Base-by-base conservation (phyloP, 1,140 invertebrate species). In the Drosophila nasuta region DNA sequence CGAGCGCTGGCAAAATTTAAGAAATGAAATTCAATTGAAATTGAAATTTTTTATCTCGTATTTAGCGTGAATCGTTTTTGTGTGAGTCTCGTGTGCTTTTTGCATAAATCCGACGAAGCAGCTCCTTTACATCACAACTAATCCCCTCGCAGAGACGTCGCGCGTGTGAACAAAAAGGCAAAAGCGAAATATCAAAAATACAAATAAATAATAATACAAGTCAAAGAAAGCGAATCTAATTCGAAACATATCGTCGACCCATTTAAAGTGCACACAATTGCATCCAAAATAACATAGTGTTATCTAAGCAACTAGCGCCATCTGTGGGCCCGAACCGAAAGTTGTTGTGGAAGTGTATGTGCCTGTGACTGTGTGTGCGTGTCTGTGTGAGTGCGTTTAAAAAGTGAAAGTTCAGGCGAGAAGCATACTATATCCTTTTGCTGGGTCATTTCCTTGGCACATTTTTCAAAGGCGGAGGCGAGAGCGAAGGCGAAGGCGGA, bases 351-450 rank as follows among this genome's bases (percentile, higher is more conserved):
- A 65, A 56, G 49, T 38, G 17, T 33, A 17, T 51, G 56, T 48
- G 20, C 38, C 5, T 51, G 38, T 70, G 51, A 15, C 10, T 38
- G 17, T 25, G 68, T 62, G 64, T 35, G 4, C 45, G 30, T 13
- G 41, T 58, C 60, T 77, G 59, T 59, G 64, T 62, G 58, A n/a
- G 73, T 52, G 73, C 41, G 11, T 49, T 35, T 51, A 11, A 52
- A 83, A 86, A 87, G 82, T 82, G 75, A 86, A 87, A 87, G 79
- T 86, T 82, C 79, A 76, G 58, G 48, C 20, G 51, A 4, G 20
- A 49, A 30, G 20, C 60, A 30, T 59, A 70, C 35, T 56, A 62
- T 68, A 77, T 48, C 45, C n/a, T n/a, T 20, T 43, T 43, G 58
- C 52, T 75, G 80, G 80, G 76, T 71, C 80, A 77, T 56, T 46